A percentile compares a stretch with the other conserved stretches of the same genome.
phyloP scores from a whole-genome alignment of 1,140 invertebrate genomes.

The Lasaia peninsularis region DNA sequence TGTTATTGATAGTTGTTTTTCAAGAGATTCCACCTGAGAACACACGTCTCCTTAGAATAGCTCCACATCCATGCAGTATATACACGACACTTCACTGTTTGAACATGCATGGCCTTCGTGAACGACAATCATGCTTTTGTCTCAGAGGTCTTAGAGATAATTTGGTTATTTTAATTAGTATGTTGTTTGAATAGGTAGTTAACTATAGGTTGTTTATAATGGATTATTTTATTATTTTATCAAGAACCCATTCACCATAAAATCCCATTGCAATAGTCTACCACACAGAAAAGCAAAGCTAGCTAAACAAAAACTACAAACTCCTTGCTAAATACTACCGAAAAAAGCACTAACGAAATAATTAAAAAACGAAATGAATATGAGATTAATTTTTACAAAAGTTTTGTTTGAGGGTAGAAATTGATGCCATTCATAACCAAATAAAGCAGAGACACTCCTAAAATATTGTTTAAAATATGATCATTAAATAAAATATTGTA shows the following conservation, averaged over 20 bases:
- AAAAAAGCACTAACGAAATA: neutral
- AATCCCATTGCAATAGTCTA: constrained; percentile 13
- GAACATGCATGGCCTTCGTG: constrained; percentile 50
- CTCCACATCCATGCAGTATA: constrained; percentile 51
- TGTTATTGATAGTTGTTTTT: constrained; percentile 71
- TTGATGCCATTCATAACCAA: too few species aligned
- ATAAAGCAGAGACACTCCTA: too few species aligned
- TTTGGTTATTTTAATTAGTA: neutral
- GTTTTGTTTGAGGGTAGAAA: too few species aligned
- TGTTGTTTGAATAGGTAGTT: too few species aligned
- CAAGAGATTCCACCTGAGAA: constrained; percentile 76
- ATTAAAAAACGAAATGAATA: neutral
- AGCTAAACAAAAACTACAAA: constrained; percentile 16
- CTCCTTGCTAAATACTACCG: constrained; percentile 13
- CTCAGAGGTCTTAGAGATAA: neutral
- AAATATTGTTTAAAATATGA: too few species aligned
- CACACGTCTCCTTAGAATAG: constrained; percentile 62
- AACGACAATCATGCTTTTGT: constrained; percentile 40
- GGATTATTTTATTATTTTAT: neutral
- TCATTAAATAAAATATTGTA: too few species aligned
- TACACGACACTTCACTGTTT: constrained; percentile 41
- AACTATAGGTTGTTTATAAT: neutral
- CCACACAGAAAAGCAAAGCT: constrained; percentile 31
- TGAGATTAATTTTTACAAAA: neutral
- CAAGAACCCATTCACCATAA: constrained; percentile 1